A percentile compares a stretch with the other conserved stretches of the same genome.
Evolutionary conservation across 1,140 invertebrate species (phyloP).

Genomic region (Teleogryllus occipitalis): DNA sequence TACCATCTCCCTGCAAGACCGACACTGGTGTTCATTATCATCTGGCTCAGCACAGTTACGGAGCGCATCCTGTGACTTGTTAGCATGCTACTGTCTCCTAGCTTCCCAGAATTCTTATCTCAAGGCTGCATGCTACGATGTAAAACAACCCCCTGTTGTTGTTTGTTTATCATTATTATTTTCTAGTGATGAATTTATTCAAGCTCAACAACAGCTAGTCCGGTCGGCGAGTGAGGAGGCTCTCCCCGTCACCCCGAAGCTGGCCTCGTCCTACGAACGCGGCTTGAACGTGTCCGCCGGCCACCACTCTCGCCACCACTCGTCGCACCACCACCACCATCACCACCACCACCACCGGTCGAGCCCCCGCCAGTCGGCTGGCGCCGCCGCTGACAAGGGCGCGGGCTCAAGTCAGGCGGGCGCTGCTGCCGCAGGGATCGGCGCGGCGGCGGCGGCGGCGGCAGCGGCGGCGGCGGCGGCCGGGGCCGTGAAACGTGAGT

Average conservation of each 20-base stretch:
- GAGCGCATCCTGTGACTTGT: not conserved
- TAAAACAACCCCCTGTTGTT: conserved; percentile 11
- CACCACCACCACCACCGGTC: conserved; percentile 31
- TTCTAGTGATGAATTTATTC: conserved; percentile 90
- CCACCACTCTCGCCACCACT: conserved; percentile 17
- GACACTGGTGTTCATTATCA: no score
- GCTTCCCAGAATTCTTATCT: not conserved
- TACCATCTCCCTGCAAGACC: no score
- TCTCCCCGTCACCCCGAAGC: conserved; percentile 48
- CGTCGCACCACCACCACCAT: conserved; percentile 14
- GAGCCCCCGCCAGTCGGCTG: conserved; percentile 29
- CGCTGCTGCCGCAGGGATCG: conserved; percentile 20
- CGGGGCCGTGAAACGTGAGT: conserved; percentile 25
- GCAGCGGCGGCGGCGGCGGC: conserved; percentile 28
- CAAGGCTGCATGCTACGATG: conserved; percentile 3
- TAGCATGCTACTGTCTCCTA: not conserved
- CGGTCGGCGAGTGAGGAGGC: conserved; percentile 83
- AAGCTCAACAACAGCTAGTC: conserved; percentile 86
- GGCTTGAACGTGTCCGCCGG: conserved; percentile 29
- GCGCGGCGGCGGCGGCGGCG: conserved; percentile 30
- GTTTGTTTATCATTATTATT: conserved; percentile 41
- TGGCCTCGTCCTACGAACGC: conserved; percentile 7
- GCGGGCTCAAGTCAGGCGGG: conserved; percentile 29
- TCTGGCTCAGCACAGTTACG: no score
- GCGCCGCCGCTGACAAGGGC: conserved; percentile 25